Conservation (phyloP, 2,797 vertebrate genomes). For the Thamnophis elegans region DNA sequence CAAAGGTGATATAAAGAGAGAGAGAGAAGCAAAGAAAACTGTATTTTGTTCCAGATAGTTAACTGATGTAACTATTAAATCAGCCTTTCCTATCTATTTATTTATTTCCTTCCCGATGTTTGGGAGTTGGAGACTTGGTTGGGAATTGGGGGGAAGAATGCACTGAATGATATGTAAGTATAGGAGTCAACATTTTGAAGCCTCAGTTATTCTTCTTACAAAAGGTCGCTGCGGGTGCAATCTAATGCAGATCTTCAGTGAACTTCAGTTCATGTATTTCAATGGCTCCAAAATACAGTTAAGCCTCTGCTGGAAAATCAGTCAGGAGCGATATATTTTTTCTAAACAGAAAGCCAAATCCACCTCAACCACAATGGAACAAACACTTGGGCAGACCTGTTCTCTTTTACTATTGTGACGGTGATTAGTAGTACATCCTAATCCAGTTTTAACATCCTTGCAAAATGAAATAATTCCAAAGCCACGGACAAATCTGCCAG, state of each 20-base stretch:
- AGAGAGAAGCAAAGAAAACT: neutral
- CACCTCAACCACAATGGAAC: slow-evolving; percentile 16
- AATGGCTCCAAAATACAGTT: neutral
- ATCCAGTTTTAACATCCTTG: neutral
- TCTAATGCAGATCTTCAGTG: neutral
- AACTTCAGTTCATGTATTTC: neutral
- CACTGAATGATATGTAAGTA: slow-evolving; percentile 30
- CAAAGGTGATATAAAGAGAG: neutral
- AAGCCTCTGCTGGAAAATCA: neutral
- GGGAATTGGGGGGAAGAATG: neutral
- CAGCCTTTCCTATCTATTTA: neutral
- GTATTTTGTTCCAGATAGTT: neutral
- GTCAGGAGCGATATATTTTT: neutral
- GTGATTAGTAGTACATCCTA: neutral
- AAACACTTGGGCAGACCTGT: neutral
- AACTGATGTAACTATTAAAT: neutral
- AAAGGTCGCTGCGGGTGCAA: neutral
- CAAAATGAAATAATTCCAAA: neutral
- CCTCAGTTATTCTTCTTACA: slow-evolving; percentile 7
- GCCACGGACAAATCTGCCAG: neutral
- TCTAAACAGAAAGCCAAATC: neutral
- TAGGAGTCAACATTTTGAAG: slow-evolving; percentile 13
- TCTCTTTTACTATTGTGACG: neutral
- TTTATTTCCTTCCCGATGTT: neutral
- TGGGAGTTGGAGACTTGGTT: neutral